Conservation (phyloP, 2,888 invertebrate species). For the Synergus gifuensis region DNA sequence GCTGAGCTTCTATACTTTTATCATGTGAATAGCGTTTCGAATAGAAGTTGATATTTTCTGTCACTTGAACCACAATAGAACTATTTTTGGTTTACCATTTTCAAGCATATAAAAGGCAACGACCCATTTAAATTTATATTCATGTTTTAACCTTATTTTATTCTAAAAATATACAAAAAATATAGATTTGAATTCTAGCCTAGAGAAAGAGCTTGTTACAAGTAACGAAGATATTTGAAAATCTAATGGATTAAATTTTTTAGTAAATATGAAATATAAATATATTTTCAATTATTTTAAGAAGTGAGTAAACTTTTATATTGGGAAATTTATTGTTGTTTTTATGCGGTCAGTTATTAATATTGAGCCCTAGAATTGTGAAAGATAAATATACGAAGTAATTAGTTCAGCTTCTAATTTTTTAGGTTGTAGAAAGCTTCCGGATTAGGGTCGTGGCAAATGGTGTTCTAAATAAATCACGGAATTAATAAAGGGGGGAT, state of each 20-base stretch:
- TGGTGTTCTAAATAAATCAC: not conserved
- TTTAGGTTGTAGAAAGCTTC: not conserved
- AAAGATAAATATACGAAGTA: not conserved
- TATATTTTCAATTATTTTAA: not conserved
- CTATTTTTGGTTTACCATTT: not conserved
- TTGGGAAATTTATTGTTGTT: not conserved
- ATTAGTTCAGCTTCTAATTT: not conserved
- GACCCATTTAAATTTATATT: not conserved
- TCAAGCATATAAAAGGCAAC: not conserved
- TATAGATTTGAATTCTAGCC: too few species aligned
- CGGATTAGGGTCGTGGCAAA: not conserved
- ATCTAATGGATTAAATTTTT: too few species aligned
- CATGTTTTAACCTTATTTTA: not conserved
- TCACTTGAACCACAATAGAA: not conserved
- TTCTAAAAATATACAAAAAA: too few species aligned
- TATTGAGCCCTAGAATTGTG: not conserved
- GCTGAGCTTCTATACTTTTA: not conserved
- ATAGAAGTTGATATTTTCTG: conserved; percentile 23
- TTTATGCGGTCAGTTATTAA: not conserved
- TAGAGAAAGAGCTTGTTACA: too few species aligned
- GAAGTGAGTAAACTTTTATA: not conserved
- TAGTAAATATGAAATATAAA: too few species aligned
- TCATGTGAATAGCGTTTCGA: not conserved
- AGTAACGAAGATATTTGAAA: too few species aligned
- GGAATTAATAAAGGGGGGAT: not conserved